Base-by-base conservation (phyloP, 2,888 invertebrate species). In the Drosophila fungiperda region DNA sequence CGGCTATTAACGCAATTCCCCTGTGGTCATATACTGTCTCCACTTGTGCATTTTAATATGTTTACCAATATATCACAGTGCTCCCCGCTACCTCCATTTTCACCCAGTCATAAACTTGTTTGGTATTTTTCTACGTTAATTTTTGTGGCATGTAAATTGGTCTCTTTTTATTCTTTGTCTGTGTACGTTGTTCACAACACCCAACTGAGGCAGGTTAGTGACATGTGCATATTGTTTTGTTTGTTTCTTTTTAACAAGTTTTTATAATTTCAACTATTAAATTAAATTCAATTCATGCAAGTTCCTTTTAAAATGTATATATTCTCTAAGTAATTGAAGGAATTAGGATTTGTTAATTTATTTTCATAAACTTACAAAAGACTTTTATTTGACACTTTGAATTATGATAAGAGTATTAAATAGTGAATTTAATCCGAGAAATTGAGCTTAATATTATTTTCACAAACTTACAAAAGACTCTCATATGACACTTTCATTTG, bases 21-120 rank as follows among this genome's bases (percentile, higher is more conserved):
- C 75, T 20, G 50, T 66, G 72, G 80, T 36, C 62, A 65, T 26
- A 53, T 52, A 32, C 64, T 64, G 20, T 49, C 62, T 59, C 63
- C 69, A 74, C 66, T 75, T 62, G 61, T 54, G 61, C 38, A 35
- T 68, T 68, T 69, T 50, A 76, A 68, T 80, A 68, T 69, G 73
- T 73, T 76, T 55, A 26, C 61, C 57, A 61, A 42, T 50, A 50
- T 38, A 53, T 64, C 40, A 55, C 67, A n/a, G 58, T 53, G 29
- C 2, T 23, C 23, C 65, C 32, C 11, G 36, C 32, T 53, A 32
- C 48, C 49, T 54, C 29, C 38, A 40, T 60, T 54, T 29, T 15
- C 29, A 3, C 17, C n/a, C n/a, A 17, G 9, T 35, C 36, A 5
- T 42, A 49, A 61, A 45, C 23, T 15, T 38, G 5, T 32, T 20